phyloP scores from a whole-genome alignment of 2,797 vertebrate species.

The Graptemys geographica region DNA sequence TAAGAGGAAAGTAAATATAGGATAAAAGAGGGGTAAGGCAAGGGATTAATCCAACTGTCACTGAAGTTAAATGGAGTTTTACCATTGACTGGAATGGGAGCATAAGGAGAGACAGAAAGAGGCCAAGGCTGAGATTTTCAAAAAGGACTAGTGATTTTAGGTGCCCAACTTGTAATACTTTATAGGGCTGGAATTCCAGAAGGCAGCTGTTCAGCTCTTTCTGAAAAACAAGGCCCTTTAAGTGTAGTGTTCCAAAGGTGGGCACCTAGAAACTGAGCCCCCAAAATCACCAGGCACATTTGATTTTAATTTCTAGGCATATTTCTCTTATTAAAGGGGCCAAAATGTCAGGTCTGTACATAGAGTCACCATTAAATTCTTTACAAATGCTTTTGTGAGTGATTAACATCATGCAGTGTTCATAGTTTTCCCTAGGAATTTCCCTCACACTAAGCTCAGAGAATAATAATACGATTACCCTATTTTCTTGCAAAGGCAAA shows the following conservation, averaged over 20 bases:
- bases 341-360: background rate
- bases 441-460: background rate
- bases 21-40: background rate
- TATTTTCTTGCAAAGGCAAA: background rate
- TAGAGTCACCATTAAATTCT: background rate
- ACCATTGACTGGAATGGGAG: background rate
- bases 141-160: background rate
- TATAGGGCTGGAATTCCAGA: too few relatives aligned
- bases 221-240: background rate
- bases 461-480: accelerated
- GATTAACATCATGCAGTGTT: background rate
- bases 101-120: background rate
- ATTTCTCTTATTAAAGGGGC: background rate
- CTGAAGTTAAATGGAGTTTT: too few relatives aligned
- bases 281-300: background rate
- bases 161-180: too few relatives aligned
- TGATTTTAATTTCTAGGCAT: background rate
- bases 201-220: background rate
- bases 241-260: too few relatives aligned
- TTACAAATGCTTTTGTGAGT: background rate
- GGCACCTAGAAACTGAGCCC: background rate
- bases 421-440: accelerated
- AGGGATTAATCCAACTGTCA: too few relatives aligned
- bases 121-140: background rate
- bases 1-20: background rate